Evolutionary conservation across 2,113 vertebrate species (phyloP).

Genomic region (Myotis davidii): DNA sequence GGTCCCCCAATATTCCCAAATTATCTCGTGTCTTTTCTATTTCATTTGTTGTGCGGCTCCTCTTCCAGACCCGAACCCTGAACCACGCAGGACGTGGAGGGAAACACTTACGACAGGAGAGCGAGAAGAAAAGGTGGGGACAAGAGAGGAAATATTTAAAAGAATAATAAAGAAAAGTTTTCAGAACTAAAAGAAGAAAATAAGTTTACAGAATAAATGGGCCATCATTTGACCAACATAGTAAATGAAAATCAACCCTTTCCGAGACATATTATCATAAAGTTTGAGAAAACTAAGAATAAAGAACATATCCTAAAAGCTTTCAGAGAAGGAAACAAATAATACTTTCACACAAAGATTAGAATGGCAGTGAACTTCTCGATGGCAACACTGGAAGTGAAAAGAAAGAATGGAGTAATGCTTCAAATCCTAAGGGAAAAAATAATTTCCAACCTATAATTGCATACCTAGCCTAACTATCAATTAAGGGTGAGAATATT

Average conservation of each 20-base stretch:
- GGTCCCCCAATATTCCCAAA: no score
- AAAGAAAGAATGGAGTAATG: not conserved
- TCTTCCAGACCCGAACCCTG: no score
- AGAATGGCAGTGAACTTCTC: not conserved
- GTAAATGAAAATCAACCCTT: not conserved
- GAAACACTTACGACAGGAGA: no score
- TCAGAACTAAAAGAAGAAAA: not conserved
- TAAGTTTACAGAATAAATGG: not conserved
- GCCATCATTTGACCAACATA: not conserved
- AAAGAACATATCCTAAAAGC: not conserved
- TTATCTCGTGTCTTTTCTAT: no score
- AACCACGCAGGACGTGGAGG: no score
- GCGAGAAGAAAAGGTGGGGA: not conserved
- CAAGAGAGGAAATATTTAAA: not conserved
- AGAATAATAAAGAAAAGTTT: not conserved
- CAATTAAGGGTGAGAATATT: not conserved
- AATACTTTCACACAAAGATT: not conserved
- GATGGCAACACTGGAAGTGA: not conserved
- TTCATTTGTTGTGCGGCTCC: no score
- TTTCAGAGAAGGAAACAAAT: not conserved
- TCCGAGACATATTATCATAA: not conserved
- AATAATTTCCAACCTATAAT: not conserved
- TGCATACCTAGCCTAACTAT: not conserved
- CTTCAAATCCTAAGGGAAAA: not conserved
- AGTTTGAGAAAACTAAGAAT: not conserved